A percentile compares a stretch with the other conserved stretches of the same genome.
These are phyloP conservation scores for Abramis brama DNA, from an alignment of 2,113 vertebrate species.

Conservation along the genomic window DNA sequence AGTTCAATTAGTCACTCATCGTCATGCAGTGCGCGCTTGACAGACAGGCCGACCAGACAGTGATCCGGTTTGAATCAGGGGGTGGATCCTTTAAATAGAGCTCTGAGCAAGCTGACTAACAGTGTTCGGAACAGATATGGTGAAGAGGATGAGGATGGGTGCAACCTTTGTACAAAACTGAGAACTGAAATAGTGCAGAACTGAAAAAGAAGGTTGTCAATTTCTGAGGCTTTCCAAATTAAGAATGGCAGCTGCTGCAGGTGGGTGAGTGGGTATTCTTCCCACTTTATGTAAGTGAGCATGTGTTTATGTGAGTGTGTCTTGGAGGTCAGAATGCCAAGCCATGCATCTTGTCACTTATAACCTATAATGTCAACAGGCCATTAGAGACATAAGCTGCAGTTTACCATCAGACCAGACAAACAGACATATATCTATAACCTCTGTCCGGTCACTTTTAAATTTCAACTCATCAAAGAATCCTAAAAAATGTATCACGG, in stretches of 20 bases:
- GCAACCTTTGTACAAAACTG: not conserved
- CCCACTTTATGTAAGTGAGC: not conserved
- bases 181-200: not conserved
- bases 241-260: not conserved
- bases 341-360: not conserved
- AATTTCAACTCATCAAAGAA: no score
- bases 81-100: constrained; percentile 29
- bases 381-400: not conserved
- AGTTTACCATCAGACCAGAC: not conserved
- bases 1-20: not conserved
- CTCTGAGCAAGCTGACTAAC: not conserved
- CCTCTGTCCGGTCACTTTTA: not conserved
- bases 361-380: constrained; percentile 22
- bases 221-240: no score
- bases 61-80: not conserved
- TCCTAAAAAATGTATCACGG: no score
- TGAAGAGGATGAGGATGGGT: constrained; percentile 11
- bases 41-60: constrained; percentile 17
- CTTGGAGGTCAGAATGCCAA: constrained; percentile 34
- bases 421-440: not conserved
- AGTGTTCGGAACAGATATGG: not conserved
- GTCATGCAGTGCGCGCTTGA: not conserved
- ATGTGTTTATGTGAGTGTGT: constrained; percentile 37
- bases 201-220: not conserved
- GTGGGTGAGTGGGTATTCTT: not conserved